Evolutionary conservation across 2,797 vertebrate species (phyloP), one percentile per base, ranked within the genome.

Genomic region (Choloepus didactylus): DNA sequence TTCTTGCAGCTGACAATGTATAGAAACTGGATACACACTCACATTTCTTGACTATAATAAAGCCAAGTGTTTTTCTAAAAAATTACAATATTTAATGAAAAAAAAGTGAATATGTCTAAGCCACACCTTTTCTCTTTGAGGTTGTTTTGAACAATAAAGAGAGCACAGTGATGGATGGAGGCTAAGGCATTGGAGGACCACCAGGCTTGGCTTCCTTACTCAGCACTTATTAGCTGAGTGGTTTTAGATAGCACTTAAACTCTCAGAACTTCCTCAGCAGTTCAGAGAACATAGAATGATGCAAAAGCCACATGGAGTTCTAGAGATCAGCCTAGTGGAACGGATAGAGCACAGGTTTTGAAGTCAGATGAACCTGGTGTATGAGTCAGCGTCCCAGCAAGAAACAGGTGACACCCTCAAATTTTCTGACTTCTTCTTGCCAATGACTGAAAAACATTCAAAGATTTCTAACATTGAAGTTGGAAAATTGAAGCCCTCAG

Each of bases 381-480:
- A 9, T 76, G 89, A 93, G 9, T 86, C 49, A 59, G 27, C 16
- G 35, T 93, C 64, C 41, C 51, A 46, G 62, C 41, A 87, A 56
- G 31, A 87, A 96, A 35, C 14, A 35, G 21, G 77, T 70, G 59
- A 79, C 7, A 77, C 15, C 3, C n/a, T 87, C 60, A 69, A 38
- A 31, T 8, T 31, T 29, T 60, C 41, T 76, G 79, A 77, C 35
- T 35, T 35, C 35, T 49, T 89, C 64, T 83, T 56, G 19, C 80
- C 41, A 15, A 19, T 87, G 81, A 38, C 35, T n/a, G 18, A 21
- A 75, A 88, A 70, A 70, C 38, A 76, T 54, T 87, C 67, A 94
- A 94, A 89, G 15, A 84, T 91, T 90, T 95, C 60, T 35, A 35
- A 35, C 35, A 35, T 54, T 46, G 77, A 77, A 80, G 64, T 54